These are phyloP conservation scores for Tetropium fuscum DNA, from an alignment of 2,888 invertebrate genomes.

Conservation along the genomic window DNA sequence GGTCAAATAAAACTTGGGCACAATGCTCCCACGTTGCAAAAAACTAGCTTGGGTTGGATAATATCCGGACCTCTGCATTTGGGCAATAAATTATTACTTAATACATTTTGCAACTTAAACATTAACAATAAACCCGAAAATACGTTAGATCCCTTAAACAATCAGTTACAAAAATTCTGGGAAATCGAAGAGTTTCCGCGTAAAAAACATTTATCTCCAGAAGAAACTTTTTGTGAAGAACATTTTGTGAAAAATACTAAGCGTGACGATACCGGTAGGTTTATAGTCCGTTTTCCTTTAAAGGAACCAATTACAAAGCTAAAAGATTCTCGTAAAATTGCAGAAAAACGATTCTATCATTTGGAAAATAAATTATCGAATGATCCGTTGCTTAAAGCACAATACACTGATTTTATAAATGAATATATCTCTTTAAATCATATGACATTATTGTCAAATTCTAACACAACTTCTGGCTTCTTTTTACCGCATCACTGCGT, in stretches of 20 bases:
- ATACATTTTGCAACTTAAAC: background rate
- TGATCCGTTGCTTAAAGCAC: background rate
- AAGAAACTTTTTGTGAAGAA: slow-evolving; percentile 8
- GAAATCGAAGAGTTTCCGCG: background rate
- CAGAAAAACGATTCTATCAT: background rate
- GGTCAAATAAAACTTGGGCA: slow-evolving; percentile 13
- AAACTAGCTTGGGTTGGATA: slow-evolving; percentile 4
- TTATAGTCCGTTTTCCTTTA: slow-evolving; percentile 7
- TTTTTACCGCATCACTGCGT: slow-evolving; percentile 9
- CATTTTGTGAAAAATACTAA: slow-evolving; percentile 1
- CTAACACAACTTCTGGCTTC: background rate
- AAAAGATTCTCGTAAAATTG: background rate
- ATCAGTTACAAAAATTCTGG: slow-evolving; percentile 4
- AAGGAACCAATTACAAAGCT: background rate
- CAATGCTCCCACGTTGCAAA: slow-evolving; percentile 3
- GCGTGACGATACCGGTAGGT: background rate
- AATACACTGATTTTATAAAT: slow-evolving; percentile 1
- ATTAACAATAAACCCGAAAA: background rate
- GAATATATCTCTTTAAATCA: background rate
- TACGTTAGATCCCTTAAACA: background rate
- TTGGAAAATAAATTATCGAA: slow-evolving; percentile 3
- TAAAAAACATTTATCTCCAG: slow-evolving; percentile 6
- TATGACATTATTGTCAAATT: background rate
- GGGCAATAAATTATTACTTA: background rate
- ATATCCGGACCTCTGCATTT: background rate